Base-by-base conservation (phyloP, 2,797 vertebrate genomes). In the Tokudaia tokunoshimensis region DNA sequence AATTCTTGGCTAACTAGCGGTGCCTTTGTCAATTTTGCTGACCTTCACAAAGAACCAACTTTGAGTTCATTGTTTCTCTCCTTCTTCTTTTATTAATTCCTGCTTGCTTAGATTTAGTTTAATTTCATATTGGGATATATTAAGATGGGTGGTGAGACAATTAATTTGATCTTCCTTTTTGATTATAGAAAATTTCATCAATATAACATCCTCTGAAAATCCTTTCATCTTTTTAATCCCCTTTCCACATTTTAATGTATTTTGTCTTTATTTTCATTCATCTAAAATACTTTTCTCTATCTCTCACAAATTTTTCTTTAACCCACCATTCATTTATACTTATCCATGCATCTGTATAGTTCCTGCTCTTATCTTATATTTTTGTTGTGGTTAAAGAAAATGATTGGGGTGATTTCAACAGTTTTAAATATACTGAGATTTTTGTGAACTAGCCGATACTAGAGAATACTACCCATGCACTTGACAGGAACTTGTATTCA, bases 211-310 rank as follows among this genome's bases (percentile, higher is more conserved):
- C 20, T 44, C 47, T 78, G 52, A 59, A 7, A 2, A 31, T 41
- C 82, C 2, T 17, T 61, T 74, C 78, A 41, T 50, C 10, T 82
- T 12, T 70, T 78, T 76, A 50, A 50, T 50, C 10, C 74, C 26
- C 37, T 83, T 79, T 3, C 31, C 8, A 59, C 19, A 20, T 44
- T 80, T 75, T 75, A 17, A 2, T 55, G 17, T 76, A 47, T 81
- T 94, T 22, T 37, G 11, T 57, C 44, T 94, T 96, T 26, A 79
- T 79, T 93, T 91, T 59, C 55, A 52, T 79, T 93, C 26, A 90
- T 74, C 76, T 92, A 55, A 83, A 89, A 52, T 65, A 47, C 22
- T 83, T 78, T 34, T 59, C 70, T 34, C 15, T 41, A 80, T 95
- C 63, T 26, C 12, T 88, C 34, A 13, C 75, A 13, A 59, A 59